These are phyloP conservation scores for Euglossa dilemma DNA, from an alignment of 1,140 invertebrate species.

Conservation along the genomic window DNA sequence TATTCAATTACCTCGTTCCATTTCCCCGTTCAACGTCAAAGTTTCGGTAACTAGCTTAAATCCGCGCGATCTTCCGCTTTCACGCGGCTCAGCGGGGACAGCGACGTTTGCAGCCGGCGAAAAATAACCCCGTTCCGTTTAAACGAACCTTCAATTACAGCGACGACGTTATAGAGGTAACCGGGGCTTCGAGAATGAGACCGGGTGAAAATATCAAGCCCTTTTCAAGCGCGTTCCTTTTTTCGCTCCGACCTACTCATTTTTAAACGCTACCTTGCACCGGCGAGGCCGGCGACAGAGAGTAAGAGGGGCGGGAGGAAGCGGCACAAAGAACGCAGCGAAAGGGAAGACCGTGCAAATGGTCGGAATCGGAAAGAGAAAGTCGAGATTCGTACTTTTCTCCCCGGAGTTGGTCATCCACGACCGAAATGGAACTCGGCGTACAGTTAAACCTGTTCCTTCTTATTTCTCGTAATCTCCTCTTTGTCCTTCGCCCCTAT, in stretches of 20 bases:
- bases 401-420: neutral
- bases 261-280: neutral
- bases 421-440: slow-evolving; percentile 1
- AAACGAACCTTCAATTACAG: no score
- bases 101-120: no score
- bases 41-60: neutral
- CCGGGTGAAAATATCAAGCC: neutral
- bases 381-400: neutral
- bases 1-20: neutral
- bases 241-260: no score
- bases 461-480: neutral
- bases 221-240: neutral
- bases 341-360: neutral
- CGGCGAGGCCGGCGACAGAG: neutral
- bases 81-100: no score
- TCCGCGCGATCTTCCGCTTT: neutral
- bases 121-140: no score
- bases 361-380: neutral
- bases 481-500: neutral
- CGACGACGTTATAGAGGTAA: no score
- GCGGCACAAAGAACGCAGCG: neutral
- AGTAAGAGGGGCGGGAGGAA: no score
- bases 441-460: neutral
- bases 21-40: neutral
- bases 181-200: neutral